Percentiles rank a stretch among this genome's conserved stretches.
phyloP scores from a whole-genome alignment of 2,797 vertebrate genomes.

The Ispidina picta region DNA sequence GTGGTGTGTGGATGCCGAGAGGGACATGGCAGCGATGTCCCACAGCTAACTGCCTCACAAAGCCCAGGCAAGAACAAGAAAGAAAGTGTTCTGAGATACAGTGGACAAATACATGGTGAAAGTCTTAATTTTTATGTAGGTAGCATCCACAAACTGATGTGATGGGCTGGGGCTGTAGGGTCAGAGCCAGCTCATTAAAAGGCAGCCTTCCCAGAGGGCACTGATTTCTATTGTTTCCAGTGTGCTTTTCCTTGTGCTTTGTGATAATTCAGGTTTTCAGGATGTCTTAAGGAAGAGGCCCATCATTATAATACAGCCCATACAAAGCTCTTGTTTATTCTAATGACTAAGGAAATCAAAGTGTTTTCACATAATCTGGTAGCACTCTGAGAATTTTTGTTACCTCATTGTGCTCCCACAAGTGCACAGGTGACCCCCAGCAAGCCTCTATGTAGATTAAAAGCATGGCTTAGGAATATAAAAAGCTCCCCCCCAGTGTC shows the following conservation, averaged over 20 bases:
- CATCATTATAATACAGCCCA: fast-evolving
- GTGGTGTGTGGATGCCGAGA: fast-evolving
- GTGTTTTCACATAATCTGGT: not conserved
- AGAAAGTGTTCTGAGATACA: fast-evolving
- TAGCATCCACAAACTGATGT: not conserved
- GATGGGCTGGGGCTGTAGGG: fast-evolving
- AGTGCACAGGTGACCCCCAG: not conserved
- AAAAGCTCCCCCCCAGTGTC: not conserved
- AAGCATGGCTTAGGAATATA: not conserved
- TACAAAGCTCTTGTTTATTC: not conserved
- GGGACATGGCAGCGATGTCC: fast-evolving
- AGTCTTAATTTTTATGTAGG: fast-evolving
- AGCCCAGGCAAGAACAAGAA: fast-evolving
- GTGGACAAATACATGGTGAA: fast-evolving
- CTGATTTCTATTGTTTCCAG: not conserved
- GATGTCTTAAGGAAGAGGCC: not conserved
- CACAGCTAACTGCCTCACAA: fast-evolving
- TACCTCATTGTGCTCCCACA: not conserved
- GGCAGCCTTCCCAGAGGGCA: not conserved
- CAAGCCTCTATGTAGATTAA: not conserved
- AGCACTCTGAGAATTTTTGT: not conserved
- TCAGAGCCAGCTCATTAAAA: not conserved
- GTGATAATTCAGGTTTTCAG: not conserved
- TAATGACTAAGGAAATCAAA: not conserved
- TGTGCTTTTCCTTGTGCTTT: not conserved